Evolutionary conservation across 1,140 invertebrate species (phyloP).

Genomic region (Trichonephila clavipes): DNA sequence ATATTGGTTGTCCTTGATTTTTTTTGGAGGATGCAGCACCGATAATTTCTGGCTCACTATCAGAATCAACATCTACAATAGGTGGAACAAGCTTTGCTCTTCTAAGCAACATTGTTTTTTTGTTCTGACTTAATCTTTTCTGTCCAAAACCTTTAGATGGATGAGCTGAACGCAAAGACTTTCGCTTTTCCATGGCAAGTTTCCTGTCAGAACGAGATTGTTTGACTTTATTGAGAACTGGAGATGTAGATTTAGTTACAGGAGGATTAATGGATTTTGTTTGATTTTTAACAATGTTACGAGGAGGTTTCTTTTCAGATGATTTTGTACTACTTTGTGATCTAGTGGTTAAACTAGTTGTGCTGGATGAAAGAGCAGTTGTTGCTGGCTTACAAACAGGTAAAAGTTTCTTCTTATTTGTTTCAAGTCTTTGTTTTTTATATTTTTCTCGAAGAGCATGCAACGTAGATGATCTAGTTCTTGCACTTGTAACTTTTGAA

Average conservation of each 20-base stretch:
- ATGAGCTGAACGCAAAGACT: conserved; percentile 74
- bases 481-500: not conserved
- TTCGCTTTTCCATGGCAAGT: conserved; percentile 70
- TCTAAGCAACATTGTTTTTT: conserved; percentile 65
- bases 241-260: not conserved
- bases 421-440: conserved; percentile 85
- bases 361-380: not conserved
- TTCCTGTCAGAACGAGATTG: conserved; percentile 25
- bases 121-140: not conserved
- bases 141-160: not conserved
- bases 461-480: conserved; percentile 80
- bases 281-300: conserved; percentile 16
- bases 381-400: conserved; percentile 77
- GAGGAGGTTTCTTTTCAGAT: conserved; percentile 22
- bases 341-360: not conserved
- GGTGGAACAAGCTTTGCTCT: conserved; percentile 77
- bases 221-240: conserved; percentile 37
- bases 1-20: not conserved
- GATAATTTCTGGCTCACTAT: conserved; percentile 75
- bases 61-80: conserved; percentile 77
- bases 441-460: conserved; percentile 86
- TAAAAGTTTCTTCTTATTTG: conserved; percentile 78
- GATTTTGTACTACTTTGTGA: conserved; percentile 14
- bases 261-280: not conserved
- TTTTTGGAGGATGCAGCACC: conserved; percentile 38